Conservation (phyloP, 2,888 invertebrate genomes). For the Polietes domitor region DNA sequence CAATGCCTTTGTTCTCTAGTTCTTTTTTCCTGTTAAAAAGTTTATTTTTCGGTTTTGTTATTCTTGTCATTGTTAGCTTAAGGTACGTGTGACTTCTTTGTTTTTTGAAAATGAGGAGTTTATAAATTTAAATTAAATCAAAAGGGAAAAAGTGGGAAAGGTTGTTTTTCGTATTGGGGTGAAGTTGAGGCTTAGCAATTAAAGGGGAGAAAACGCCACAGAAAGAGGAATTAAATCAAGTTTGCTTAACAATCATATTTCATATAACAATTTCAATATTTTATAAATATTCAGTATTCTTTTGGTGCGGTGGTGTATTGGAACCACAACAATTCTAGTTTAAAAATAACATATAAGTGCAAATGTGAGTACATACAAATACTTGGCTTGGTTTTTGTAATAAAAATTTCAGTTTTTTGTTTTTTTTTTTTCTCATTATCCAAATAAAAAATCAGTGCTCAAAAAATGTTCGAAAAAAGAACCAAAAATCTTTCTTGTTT, state of each 20-base stretch:
- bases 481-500: constrained; percentile 19
- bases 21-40: not conserved
- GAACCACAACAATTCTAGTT: too few species aligned
- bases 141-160: too few species aligned
- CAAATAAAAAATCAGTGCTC: constrained; percentile 54
- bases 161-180: not conserved
- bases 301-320: constrained; percentile 34
- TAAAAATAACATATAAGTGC: constrained; percentile 10
- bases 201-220: not conserved
- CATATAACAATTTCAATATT: not conserved
- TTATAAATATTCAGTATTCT: constrained; percentile 10
- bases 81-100: constrained; percentile 68
- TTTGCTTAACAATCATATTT: not conserved
- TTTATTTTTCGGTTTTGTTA: not conserved
- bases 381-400: not conserved
- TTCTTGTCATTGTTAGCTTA: constrained; percentile 38
- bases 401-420: constrained; percentile 49
- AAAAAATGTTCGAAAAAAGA: constrained; percentile 23
- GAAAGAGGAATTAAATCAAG: not conserved
- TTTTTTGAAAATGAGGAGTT: not conserved
- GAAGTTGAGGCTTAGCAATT: not conserved
- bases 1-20: not conserved
- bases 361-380: constrained; percentile 14
- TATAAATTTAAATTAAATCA: too few species aligned
- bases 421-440: constrained; percentile 24